Base-by-base conservation (phyloP, 2,113 vertebrate species). In the Probosciger aterrimus region DNA sequence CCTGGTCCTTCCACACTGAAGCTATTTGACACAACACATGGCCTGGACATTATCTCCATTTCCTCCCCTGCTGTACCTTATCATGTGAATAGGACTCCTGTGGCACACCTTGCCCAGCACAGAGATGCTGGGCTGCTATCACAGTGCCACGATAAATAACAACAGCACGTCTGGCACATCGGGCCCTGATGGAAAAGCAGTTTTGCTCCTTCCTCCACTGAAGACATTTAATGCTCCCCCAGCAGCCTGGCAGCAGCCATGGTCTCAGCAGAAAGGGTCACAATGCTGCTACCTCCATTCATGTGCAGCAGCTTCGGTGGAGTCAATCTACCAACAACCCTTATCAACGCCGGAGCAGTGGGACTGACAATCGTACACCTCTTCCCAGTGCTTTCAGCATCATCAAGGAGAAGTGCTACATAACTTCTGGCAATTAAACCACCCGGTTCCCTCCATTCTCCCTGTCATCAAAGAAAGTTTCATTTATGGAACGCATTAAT, bases 401-500 rank as follows among this genome's bases (percentile, higher is more conserved):
- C 69, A 8, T 23, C 78, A 7, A 4, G 0, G 62, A 73, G 73
- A 88, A 76, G 0, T 41, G 67, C 59, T 77, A 53, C 95, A 95
- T 88, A 95, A 93, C 90, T 94, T 68, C 46, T 86, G 80, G 80
- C 86, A 88, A 92, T 83, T 92, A 95, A 88, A 82, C 18, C 68
- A n/a, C 19, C 53, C 11, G 0, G 4, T 22, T 78, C 68, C 73
- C 80, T 86, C 46, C 2, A 0, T 23, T 44, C 82, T 63, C 63
- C 82, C 94, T 59, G 85, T 9, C 79, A 55, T 13, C 5, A 78
- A 15, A 63, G 65, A 92, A 95, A 97, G 87, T 95, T 95, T 83
- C 95, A 39, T 92, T 95, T 95, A 82, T 78, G 94, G 91, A 95
- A 95, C 5, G 75, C 89, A 96, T 96, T 95, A 92, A 95, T 96